Evolutionary conservation across 2,888 invertebrate genomes (phyloP).

Genomic region (Leptopilina drosophilae): DNA sequence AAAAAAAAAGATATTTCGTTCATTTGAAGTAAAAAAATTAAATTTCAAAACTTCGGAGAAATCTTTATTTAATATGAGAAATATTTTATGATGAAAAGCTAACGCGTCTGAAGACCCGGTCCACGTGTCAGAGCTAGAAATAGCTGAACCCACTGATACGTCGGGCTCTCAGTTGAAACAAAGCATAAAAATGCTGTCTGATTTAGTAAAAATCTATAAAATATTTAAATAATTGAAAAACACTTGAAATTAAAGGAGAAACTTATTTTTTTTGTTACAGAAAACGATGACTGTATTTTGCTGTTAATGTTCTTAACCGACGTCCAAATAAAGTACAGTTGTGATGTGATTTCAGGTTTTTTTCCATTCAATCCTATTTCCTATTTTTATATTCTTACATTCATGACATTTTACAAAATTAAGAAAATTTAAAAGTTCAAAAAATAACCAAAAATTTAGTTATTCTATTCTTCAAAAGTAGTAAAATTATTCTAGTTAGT

Average conservation of each 20-base stretch:
- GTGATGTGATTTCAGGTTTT: not conserved
- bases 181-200: slow-evolving; percentile 67
- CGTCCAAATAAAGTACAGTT: slow-evolving; percentile 66
- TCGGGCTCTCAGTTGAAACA: slow-evolving; percentile 64
- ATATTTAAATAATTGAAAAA: no score
- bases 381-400: not conserved
- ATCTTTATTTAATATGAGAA: not conserved
- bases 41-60: no score
- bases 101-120: slow-evolving; percentile 66
- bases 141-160: slow-evolving; percentile 77
- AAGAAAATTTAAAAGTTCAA: no score
- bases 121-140: slow-evolving; percentile 76
- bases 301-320: slow-evolving; percentile 61
- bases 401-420: no score
- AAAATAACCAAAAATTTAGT: no score
- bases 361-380: not conserved
- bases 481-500: no score
- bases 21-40: no score
- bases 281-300: slow-evolving; percentile 47
- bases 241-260: not conserved
- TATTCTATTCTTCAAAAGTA: no score
- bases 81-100: slow-evolving; percentile 67
- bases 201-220: slow-evolving; percentile 39
- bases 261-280: slow-evolving; percentile 12
- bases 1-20: no score